Conservation (phyloP, 2,797 vertebrate species). For the Spinus olivaceus region DNA sequence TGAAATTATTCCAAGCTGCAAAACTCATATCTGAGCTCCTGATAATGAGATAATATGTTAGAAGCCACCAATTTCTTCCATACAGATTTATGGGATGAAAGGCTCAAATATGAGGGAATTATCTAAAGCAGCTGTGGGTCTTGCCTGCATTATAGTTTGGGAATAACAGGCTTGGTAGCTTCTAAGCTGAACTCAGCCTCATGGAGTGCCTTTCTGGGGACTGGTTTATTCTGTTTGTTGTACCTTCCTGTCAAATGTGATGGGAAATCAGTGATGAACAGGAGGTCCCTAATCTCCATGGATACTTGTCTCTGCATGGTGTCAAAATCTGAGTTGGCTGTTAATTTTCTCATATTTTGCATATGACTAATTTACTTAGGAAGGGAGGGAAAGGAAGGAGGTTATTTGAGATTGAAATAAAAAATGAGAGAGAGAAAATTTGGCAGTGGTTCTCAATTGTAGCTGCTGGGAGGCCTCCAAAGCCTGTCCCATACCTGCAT, state of each 20-base stretch:
- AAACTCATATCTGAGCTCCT: background rate
- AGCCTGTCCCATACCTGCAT: background rate
- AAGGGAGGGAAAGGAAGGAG: background rate
- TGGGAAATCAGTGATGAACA: slow-evolving; percentile 14
- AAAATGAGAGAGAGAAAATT: background rate
- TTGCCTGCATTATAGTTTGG: background rate
- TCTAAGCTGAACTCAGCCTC: background rate
- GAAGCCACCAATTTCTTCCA: background rate
- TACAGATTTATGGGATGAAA: background rate
- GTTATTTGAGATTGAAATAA: background rate
- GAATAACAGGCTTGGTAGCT: background rate
- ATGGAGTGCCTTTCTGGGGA: background rate
- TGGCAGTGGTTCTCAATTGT: background rate
- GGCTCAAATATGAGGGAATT: background rate
- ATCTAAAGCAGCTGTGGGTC: background rate
- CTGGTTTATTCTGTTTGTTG: slow-evolving; percentile 9
- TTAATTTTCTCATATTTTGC: slow-evolving; percentile 25
- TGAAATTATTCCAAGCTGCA: background rate
- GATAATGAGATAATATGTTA: background rate
- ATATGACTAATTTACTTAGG: background rate
- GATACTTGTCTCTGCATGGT: slow-evolving; percentile 19
- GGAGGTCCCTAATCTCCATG: slow-evolving; percentile 27
- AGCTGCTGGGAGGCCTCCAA: background rate
- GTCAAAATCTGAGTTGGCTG: slow-evolving; percentile 21
- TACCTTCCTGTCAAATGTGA: background rate